phyloP scores from a whole-genome alignment of 2,888 invertebrate genomes.

The Caenorhabditis japonica region DNA sequence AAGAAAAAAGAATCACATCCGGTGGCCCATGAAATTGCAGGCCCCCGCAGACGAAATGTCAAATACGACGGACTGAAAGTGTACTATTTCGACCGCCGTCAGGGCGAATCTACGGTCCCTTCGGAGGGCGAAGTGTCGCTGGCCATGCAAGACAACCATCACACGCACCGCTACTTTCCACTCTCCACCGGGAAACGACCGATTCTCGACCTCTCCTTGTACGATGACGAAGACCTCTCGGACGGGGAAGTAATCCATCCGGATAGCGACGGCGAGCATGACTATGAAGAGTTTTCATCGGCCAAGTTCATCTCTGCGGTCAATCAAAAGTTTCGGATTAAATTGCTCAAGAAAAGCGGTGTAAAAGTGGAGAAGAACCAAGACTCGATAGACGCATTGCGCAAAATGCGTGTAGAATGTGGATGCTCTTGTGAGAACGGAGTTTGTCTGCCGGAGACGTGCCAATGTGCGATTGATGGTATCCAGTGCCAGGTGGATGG shows the following conservation, averaged over 20 bases:
- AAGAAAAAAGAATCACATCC: slow-evolving; percentile 6
- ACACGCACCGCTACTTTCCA: slow-evolving; percentile 31
- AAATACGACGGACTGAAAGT: slow-evolving; percentile 33
- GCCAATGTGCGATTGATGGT: slow-evolving; percentile 52
- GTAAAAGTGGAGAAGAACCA: slow-evolving; percentile 31
- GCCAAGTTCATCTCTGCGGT: slow-evolving; percentile 9
- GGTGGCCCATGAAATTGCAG: too few species aligned
- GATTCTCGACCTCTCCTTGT: slow-evolving; percentile 13
- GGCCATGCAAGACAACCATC: slow-evolving; percentile 43
- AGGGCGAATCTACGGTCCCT: slow-evolving; percentile 43
- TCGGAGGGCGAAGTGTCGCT: slow-evolving; percentile 38
- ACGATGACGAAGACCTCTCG: slow-evolving; percentile 28
- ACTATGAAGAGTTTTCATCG: slow-evolving; percentile 26
- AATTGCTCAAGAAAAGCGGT: slow-evolving; percentile 45
- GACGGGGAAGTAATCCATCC: slow-evolving; percentile 43
- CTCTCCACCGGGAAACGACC: slow-evolving; percentile 29
- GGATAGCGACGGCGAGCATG: slow-evolving; percentile 30
- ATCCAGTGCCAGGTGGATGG: slow-evolving; percentile 57
- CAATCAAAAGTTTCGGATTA: slow-evolving; percentile 14
- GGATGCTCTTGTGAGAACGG: slow-evolving; percentile 61
- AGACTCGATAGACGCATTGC: slow-evolving; percentile 7
- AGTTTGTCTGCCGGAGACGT: slow-evolving; percentile 55
- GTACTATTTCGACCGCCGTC: slow-evolving; percentile 45
- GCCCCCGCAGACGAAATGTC: slow-evolving; percentile 3
- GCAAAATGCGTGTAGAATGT: slow-evolving; percentile 45